A percentile compares a stretch with the other conserved stretches of the same genome.
phyloP scores from a whole-genome alignment of 92 coral and sea anemone genomes.

The Isaurus tuberculatus region DNA sequence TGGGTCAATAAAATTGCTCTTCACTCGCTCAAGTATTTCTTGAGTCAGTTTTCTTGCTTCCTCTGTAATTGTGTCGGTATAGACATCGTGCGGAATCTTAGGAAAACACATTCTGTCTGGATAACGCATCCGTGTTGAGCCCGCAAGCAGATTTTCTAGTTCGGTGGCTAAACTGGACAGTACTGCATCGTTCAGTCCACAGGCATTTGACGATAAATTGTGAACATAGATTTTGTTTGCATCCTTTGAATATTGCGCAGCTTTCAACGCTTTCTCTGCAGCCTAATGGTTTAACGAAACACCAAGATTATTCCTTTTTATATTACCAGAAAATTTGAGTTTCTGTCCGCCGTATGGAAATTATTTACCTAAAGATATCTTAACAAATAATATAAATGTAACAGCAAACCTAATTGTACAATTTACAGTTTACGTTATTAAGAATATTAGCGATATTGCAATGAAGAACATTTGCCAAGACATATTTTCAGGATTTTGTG shows the following conservation, averaged over 20 bases:
- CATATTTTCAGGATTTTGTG: too few species aligned
- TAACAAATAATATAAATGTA: too few species aligned
- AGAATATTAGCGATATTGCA: too few species aligned
- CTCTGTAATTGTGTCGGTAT: conserved; percentile 42
- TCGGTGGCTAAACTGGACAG: conserved; percentile 51
- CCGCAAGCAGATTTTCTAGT: conserved; percentile 55
- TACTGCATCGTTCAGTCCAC: conserved; percentile 32
- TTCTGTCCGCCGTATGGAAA: too few species aligned
- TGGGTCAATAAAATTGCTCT: not conserved
- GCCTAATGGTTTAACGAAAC: too few species aligned
- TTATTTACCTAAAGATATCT: too few species aligned
- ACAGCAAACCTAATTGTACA: too few species aligned
- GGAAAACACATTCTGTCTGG: conserved; percentile 74
- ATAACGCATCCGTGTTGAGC: conserved; percentile 86
- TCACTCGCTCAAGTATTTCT: conserved; percentile 51
- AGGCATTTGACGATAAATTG: conserved; percentile 56
- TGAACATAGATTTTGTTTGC: conserved; percentile 69
- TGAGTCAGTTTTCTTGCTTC: conserved; percentile 50
- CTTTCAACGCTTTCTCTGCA: conserved; percentile 83
- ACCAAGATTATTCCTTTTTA: too few species aligned
- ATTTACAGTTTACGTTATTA: too few species aligned
- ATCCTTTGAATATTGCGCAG: conserved; percentile 70
- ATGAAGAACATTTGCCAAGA: too few species aligned
- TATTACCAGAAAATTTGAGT: too few species aligned
- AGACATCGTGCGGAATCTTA: conserved; percentile 72